These are phyloP conservation scores for Sarcophaga rosellei DNA, from an alignment of 2,888 invertebrate species.

Conservation along the genomic window DNA sequence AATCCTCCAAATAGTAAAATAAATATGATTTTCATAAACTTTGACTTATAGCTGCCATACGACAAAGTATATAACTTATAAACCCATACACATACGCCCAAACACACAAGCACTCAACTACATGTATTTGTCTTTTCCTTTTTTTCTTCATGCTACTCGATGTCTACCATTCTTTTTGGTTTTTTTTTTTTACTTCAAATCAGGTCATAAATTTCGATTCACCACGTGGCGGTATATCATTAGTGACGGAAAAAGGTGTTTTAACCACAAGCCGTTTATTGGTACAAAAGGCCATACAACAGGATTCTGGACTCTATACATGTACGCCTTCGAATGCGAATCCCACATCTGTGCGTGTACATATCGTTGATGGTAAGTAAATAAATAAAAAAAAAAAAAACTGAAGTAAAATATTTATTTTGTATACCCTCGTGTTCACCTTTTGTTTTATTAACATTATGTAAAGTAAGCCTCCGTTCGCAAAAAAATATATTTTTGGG, in stretches of 20 bases:
- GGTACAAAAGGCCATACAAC: constrained; percentile 90
- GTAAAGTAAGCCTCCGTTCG: no score
- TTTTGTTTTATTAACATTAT: not conserved
- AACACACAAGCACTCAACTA: constrained; percentile 38
- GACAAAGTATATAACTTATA: not conserved
- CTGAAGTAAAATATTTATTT: not conserved
- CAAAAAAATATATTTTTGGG: no score
- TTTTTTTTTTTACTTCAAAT: constrained; percentile 67
- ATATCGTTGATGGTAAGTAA: constrained; percentile 91
- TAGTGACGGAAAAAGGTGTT: constrained; percentile 92
- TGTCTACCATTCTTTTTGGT: constrained; percentile 48
- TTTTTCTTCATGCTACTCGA: constrained; percentile 41
- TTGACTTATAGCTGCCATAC: constrained; percentile 2
- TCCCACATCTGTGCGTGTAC: constrained; percentile 89
- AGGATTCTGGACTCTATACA: constrained; percentile 91
- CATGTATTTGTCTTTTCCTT: constrained; percentile 36
- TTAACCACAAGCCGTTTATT: constrained; percentile 91
- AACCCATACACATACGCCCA: not conserved
- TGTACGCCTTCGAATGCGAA: constrained; percentile 93
- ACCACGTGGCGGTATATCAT: constrained; percentile 92
- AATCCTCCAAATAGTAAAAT: constrained; percentile 16
- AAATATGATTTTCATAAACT: constrained; percentile 24
- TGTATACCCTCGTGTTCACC: not conserved
- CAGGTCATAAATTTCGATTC: constrained; percentile 95
- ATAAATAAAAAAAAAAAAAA: not conserved